Conservation (phyloP, 2,888 invertebrate species). For the Cataglyphis albicans region DNA sequence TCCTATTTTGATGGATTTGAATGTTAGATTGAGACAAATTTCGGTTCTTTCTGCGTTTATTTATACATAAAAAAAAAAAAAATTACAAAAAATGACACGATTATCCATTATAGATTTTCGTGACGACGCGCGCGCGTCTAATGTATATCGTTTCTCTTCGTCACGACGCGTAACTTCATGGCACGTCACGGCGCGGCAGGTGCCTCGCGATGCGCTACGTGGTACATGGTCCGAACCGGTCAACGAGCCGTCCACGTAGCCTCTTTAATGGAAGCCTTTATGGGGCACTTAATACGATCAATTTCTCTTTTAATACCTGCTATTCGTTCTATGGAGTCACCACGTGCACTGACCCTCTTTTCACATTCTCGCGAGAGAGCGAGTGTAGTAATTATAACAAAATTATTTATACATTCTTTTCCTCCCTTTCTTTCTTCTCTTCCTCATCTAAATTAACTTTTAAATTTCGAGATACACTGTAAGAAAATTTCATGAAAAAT, state of each 20-base stretch:
- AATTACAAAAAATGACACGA: no score
- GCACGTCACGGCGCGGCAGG: slow-evolving; percentile 67
- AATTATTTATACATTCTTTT: not conserved
- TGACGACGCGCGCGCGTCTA: not conserved
- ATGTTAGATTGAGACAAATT: no score
- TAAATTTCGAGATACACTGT: not conserved
- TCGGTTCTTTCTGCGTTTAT: no score
- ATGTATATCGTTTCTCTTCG: slow-evolving; percentile 29
- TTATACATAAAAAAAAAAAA: no score
- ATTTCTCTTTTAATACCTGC: slow-evolving; percentile 79
- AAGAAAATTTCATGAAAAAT: no score
- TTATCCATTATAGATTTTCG: not conserved
- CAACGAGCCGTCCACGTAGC: slow-evolving; percentile 71
- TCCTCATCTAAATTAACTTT: not conserved
- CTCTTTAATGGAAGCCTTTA: slow-evolving; percentile 81
- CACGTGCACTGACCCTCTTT: slow-evolving; percentile 58
- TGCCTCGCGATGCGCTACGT: slow-evolving; percentile 73
- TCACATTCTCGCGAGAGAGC: slow-evolving; percentile 1
- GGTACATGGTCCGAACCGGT: slow-evolving; percentile 62
- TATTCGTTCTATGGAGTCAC: slow-evolving; percentile 73
- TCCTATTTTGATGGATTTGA: no score
- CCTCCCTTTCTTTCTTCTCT: not conserved
- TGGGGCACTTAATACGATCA: slow-evolving; percentile 78
- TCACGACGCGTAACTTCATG: slow-evolving; percentile 21
- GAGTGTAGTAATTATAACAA: not conserved